Base-by-base conservation (phyloP, 2,113 vertebrate genomes). In the Centropus bengalensis region DNA sequence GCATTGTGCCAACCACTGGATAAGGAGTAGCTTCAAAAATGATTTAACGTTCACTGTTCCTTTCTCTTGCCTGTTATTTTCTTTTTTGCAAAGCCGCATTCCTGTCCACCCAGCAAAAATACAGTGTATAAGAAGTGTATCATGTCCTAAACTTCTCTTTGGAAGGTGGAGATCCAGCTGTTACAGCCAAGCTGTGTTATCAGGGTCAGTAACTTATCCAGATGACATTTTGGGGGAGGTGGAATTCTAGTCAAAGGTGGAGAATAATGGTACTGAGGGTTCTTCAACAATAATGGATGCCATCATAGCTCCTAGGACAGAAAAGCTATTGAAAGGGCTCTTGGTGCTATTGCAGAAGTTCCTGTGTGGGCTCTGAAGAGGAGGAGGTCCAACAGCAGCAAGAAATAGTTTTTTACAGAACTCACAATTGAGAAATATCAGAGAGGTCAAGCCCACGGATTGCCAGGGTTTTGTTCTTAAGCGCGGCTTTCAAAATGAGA, bases 1-100 rank as follows among this genome's bases (percentile, higher is more conserved):
- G 2, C 63, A n/a, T 76, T 77, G 23, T 74, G 33, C 38, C 59
- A 51, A 0, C 24, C 0, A 0, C 21, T 89, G 20, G 28, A 18
- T 51, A 58, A 38, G 8, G 55, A 77, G 15, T 51, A 73, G 49
- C 59, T 83, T 70, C 55, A 44, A 82, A 88, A 88, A 40, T 47
- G 0, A 17, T 62, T 77, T 67, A 54, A 73, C 7, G 11, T 74
- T 80, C 38, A 22, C 5, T 49, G 21, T 69, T 91, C 16, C 55
- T 86, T 94, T 84, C 24, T 73, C 24, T 32, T 73, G 4, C 59
- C 28, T 66, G 9, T 71, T 77, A 7, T 5, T 78, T 80, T 9
- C 40, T 54, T 20, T 75, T 93, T 49, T 71, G 19, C 21, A 49
- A 75, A 86, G 6, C 32, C 6, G 1, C 1, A 1, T 73, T 82